These are phyloP conservation scores for Spisula solida DNA, from an alignment of 2,888 invertebrate species.

Conservation along the genomic window DNA sequence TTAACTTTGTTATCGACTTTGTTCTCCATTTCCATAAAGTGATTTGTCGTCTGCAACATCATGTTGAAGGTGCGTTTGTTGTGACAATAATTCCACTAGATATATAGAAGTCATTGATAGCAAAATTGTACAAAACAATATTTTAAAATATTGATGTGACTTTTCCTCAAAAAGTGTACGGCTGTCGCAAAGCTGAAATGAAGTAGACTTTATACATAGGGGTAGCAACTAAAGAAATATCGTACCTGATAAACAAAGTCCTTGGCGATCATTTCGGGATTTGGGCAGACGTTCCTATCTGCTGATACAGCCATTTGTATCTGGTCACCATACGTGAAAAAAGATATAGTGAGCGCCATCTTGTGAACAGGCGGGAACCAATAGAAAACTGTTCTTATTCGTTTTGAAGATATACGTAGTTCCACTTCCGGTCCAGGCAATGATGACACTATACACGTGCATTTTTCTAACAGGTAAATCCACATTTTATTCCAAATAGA, in stretches of 20 bases:
- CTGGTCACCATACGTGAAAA: conserved; percentile 89
- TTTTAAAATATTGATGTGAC: no score
- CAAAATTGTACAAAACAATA: no score
- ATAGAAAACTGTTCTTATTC: conserved; percentile 85
- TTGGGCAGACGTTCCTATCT: conserved; percentile 86
- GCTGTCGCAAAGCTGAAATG: no score
- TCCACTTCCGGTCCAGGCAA: conserved; percentile 88
- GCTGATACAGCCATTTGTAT: conserved; percentile 89
- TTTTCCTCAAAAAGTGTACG: no score
- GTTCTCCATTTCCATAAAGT: no score
- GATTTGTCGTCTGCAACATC: no score
- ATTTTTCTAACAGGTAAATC: conserved; percentile 80
- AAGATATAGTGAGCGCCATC: conserved; percentile 88
- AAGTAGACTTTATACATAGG: no score
- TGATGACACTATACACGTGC: conserved; percentile 87
- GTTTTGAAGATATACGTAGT: conserved; percentile 87
- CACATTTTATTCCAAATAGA: conserved; percentile 83
- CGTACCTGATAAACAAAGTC: conserved; percentile 87
- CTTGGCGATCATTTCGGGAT: conserved; percentile 86
- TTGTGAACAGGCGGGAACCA: conserved; percentile 88
- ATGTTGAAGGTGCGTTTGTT: no score
- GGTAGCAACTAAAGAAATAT: background rate
- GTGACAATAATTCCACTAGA: no score
- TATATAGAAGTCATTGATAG: no score
- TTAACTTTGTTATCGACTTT: no score